A percentile compares a stretch with the other conserved stretches of the same genome.
Evolutionary conservation across 2,797 vertebrate genomes (phyloP).

Genomic region (Sebastiscus albofasciatus): DNA sequence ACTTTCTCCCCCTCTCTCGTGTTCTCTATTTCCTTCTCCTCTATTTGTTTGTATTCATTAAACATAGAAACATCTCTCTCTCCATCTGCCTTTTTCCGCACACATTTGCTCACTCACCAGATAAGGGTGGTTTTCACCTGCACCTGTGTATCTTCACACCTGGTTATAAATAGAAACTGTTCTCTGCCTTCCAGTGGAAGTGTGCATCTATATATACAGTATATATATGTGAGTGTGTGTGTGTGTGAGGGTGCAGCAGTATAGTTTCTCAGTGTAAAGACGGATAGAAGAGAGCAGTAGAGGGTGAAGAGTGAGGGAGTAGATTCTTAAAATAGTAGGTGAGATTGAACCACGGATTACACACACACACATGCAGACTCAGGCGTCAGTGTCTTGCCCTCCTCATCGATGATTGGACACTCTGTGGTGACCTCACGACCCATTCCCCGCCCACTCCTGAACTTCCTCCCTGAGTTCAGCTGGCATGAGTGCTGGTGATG

Average conservation of each 20-base stretch:
- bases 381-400: slow-evolving; percentile 53
- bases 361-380: slow-evolving; percentile 32
- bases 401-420: slow-evolving; percentile 64
- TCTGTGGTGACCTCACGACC: slow-evolving; percentile 60
- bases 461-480: slow-evolving; percentile 75
- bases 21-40: background rate
- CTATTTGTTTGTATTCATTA: slow-evolving; percentile 36
- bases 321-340: slow-evolving; percentile 79
- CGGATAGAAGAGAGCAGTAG: slow-evolving; percentile 29
- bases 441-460: slow-evolving; percentile 69
- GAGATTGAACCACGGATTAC: slow-evolving; percentile 79
- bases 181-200: slow-evolving; percentile 36
- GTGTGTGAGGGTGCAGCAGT: background rate
- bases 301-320: slow-evolving; percentile 56
- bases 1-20: background rate
- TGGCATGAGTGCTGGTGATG: slow-evolving; percentile 53
- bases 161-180: slow-evolving; percentile 72
- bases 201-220: background rate
- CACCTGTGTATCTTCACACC: slow-evolving; percentile 67
- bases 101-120: slow-evolving; percentile 8
- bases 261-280: slow-evolving; percentile 27
- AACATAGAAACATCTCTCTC: slow-evolving; percentile 33
- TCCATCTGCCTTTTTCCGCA: background rate
- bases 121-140: slow-evolving; percentile 53
- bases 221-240: background rate